A percentile compares a stretch with the other conserved stretches of the same genome.
phyloP scores from a whole-genome alignment of 1,140 invertebrate genomes.

The Armadillidium nasatum region DNA sequence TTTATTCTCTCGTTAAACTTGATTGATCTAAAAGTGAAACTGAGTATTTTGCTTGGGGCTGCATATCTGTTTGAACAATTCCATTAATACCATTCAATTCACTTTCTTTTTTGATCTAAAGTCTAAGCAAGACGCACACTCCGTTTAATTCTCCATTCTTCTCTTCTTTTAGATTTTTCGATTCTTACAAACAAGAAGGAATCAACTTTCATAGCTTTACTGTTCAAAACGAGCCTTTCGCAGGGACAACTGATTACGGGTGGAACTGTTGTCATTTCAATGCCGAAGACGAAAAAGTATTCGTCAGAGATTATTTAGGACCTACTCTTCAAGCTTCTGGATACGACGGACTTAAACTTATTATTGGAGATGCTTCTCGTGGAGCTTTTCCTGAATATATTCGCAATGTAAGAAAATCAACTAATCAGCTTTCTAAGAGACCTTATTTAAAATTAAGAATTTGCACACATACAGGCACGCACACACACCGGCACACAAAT shows the following conservation, averaged over 20 bases:
- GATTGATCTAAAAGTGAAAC: too few relatives aligned
- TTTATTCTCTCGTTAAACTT: too few relatives aligned
- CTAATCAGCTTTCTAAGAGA: too few relatives aligned
- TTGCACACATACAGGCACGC: too few relatives aligned
- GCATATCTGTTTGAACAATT: too few relatives aligned
- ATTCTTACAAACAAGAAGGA: constrained; percentile 56
- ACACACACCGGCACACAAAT: too few relatives aligned
- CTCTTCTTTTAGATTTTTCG: constrained; percentile 54
- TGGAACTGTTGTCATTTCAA: constrained; percentile 20
- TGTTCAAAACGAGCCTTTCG: constrained; percentile 58
- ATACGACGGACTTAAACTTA: not conserved
- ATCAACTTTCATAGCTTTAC: constrained; percentile 61
- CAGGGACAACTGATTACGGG: constrained; percentile 11
- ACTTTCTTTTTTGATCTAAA: too few relatives aligned
- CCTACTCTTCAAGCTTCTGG: constrained; percentile 9
- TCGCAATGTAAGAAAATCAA: not conserved
- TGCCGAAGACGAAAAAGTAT: constrained; percentile 5
- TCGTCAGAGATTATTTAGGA: constrained; percentile 12
- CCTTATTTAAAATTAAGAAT: too few relatives aligned
- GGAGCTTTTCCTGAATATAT: not conserved
- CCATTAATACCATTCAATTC: too few relatives aligned
- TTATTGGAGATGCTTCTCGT: not conserved
- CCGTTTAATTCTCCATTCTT: not conserved
- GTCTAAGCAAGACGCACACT: too few relatives aligned
- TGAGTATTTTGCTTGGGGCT: too few relatives aligned